Conservation (phyloP, 1,140 invertebrate species). For the Palaemon carinicauda region DNA sequence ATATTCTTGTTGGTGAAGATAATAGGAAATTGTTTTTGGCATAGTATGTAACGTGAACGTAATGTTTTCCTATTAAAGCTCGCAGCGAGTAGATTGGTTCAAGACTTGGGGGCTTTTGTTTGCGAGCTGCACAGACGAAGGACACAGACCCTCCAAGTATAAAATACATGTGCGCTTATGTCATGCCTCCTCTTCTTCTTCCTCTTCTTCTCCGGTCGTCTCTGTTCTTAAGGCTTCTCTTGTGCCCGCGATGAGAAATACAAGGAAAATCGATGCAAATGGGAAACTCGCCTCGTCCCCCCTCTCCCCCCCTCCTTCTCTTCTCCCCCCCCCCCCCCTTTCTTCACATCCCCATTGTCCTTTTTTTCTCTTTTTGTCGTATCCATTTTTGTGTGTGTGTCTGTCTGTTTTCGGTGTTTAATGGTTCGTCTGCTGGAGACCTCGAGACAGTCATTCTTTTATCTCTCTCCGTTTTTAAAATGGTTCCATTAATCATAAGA, state of each 20-base stretch:
- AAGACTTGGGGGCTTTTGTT: neutral
- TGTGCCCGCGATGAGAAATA: too few relatives aligned
- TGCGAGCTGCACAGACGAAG: neutral
- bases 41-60: neutral
- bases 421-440: neutral
- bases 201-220: neutral
- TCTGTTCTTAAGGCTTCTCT: neutral
- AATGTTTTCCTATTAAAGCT: neutral
- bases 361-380: neutral
- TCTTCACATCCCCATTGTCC: neutral
- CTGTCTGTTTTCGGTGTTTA: neutral
- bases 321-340: neutral
- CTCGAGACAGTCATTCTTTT: neutral
- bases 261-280: too few relatives aligned
- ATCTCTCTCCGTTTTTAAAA: too few relatives aligned
- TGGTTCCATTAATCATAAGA: too few relatives aligned
- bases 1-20: conserved; percentile 19
- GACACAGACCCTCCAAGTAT: neutral
- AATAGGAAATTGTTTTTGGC: neutral
- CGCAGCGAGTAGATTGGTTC: neutral
- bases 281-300: neutral
- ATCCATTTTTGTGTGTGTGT: neutral
- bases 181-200: neutral
- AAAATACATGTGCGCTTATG: neutral
- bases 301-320: neutral